Evolutionary conservation across 2,113 vertebrate species (phyloP).

Genomic region (Nothoprocta pentlandii): DNA sequence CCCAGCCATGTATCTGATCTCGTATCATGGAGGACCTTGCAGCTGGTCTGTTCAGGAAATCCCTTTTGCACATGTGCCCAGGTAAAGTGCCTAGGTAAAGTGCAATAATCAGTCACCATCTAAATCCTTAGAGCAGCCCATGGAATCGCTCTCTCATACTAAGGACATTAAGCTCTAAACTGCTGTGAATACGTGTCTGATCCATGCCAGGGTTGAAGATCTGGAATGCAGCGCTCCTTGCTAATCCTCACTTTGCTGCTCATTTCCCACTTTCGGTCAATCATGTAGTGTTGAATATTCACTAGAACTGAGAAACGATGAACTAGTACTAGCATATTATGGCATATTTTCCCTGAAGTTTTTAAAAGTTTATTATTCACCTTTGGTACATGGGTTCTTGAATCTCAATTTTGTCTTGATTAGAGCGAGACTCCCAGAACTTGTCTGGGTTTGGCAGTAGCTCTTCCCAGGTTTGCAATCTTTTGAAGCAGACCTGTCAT

Average conservation of each 20-base stretch:
- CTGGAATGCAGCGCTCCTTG: background rate
- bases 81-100: background rate
- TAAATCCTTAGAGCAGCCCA: background rate
- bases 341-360: background rate
- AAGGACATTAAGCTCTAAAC: background rate
- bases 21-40: rapidly evolving
- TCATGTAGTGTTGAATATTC: background rate
- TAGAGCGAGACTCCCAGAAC: background rate
- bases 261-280: background rate
- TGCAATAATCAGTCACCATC: background rate
- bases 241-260: background rate
- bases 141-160: background rate
- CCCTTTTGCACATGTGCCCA: background rate
- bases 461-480: background rate
- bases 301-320: background rate
- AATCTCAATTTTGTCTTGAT: background rate
- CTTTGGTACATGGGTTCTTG: background rate
- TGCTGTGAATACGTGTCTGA: background rate
- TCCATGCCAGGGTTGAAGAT: background rate
- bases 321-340: background rate
- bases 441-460: background rate
- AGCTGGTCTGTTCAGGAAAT: background rate
- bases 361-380: background rate
- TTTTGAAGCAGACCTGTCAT: background rate
- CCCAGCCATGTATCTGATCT: background rate